A percentile compares a stretch with the other conserved stretches of the same genome.
These are phyloP conservation scores for Cirrhinus molitorella DNA, from an alignment of 2,797 vertebrate species.

Conservation along the genomic window DNA sequence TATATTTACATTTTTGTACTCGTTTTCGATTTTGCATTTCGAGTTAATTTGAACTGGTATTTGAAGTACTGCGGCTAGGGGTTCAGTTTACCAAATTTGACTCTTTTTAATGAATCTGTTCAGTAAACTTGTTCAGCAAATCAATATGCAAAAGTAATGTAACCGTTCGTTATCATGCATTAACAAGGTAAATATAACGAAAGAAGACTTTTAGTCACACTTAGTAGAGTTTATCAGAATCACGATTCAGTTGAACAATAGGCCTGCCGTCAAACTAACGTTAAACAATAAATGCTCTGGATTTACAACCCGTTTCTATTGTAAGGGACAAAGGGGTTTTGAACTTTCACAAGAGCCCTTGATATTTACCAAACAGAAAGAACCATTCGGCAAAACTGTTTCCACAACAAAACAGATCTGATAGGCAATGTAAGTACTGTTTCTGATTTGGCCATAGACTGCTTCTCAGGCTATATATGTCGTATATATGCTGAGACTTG, in stretches of 20 bases:
- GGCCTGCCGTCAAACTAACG: neutral
- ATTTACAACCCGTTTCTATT: constrained; percentile 1
- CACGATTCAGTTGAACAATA: neutral
- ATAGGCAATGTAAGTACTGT: neutral
- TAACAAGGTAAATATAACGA: neutral
- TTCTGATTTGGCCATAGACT: neutral
- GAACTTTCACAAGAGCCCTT: neutral
- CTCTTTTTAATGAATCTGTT: neutral
- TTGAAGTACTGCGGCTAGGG: neutral
- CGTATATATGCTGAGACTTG: neutral
- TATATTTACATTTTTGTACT: neutral
- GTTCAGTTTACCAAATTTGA: too few relatives aligned
- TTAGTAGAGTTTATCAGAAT: neutral
- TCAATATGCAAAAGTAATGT: neutral
- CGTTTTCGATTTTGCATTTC: neutral
- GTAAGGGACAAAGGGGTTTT: neutral
- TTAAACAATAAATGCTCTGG: neutral
- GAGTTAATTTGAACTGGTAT: neutral
- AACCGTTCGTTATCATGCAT: neutral
- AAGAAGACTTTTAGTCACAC: neutral
- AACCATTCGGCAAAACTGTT: constrained; percentile 7
- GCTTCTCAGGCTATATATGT: neutral
- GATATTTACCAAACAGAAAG: constrained; percentile 1
- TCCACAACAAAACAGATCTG: constrained; percentile 12
- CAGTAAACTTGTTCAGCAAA: neutral